Base-by-base conservation (phyloP, 1,140 invertebrate species). In the Aricia agestis region DNA sequence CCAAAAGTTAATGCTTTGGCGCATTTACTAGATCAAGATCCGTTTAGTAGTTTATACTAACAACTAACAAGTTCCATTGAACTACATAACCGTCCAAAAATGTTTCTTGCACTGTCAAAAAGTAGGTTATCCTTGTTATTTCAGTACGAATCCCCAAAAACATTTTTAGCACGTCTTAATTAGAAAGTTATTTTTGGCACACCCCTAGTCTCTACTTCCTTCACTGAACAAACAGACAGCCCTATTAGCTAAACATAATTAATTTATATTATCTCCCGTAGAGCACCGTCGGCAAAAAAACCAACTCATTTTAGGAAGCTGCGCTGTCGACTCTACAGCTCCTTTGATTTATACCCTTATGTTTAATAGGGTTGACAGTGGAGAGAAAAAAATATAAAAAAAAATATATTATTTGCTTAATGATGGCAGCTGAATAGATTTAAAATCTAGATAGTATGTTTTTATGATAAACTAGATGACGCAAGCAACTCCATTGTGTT, bases 191-290 rank as follows among this genome's bases (percentile, higher is more conserved):
- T 52, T 52, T 52, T 52, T 52, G 67, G 31, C 65, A 18, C 69
- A 41, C 1, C 32, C 69, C 69, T 70, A 61, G 17, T 18, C n/a
- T 10, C 45, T 52, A 36, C 36, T 36, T 36, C 36, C 36, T 36
- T 6, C 36, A 9, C 45, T 15, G 9, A 52, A 52, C 45, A 52
- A 52, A 52, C 10, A 52, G 11, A 11, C 45, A 15, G 59, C 74
- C 67, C 80, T 83, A 84, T 86, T 85, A 86, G 84, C 78, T 76
- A 84, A 85, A 88, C 83, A 85, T 86, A 84, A 87, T 86, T 86
- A 87, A 86, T 87, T 86, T 82, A 82, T 84, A 84, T 80, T 78
- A 82, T 80, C 74, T 73, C 69, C 70, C 70, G 18, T 63, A 9
- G 13, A 17, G 18, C 18, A 63, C 10, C 59, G 58, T 59, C 18